phyloP scores from a whole-genome alignment of 2,113 vertebrate genomes.

The Toxotes jaculatrix region DNA sequence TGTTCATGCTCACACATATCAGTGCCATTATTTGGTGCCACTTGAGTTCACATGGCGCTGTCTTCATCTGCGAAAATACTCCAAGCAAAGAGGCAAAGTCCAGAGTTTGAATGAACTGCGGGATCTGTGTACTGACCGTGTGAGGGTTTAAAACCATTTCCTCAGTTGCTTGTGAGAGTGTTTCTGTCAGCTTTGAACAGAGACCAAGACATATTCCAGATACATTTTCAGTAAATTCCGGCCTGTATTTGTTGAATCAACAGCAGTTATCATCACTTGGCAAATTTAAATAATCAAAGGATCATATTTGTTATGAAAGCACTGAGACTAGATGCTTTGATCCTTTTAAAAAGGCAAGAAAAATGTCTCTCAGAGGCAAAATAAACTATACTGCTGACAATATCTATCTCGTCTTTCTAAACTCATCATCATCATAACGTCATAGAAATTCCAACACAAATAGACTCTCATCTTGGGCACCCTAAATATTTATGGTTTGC shows the following conservation, averaged over 20 bases:
- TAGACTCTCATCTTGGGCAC: slow-evolving; percentile 7
- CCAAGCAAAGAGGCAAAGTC: slow-evolving; percentile 1
- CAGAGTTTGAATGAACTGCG: neutral
- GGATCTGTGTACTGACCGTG: neutral
- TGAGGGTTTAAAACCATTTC: slow-evolving; percentile 22
- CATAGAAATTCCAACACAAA: slow-evolving; percentile 14
- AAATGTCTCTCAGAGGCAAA: slow-evolving; percentile 25
- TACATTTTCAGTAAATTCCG: slow-evolving; percentile 19
- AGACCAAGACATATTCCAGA: slow-evolving; percentile 20
- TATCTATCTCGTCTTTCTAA: slow-evolving; percentile 35
- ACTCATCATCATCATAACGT: slow-evolving; percentile 14
- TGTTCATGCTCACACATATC: too few species aligned
- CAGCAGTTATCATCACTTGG: slow-evolving; percentile 37
- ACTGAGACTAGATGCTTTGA: slow-evolving; percentile 25
- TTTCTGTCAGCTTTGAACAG: neutral
- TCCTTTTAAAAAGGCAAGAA: slow-evolving; percentile 34
- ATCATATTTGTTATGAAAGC: slow-evolving; percentile 58
- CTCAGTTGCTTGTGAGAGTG: neutral
- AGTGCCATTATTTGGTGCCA: neutral
- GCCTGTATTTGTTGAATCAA: slow-evolving; percentile 48
- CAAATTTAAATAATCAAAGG: slow-evolving; percentile 58
- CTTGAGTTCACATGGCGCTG: neutral
- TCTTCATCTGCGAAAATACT: neutral
- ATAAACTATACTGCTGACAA: slow-evolving; percentile 37
- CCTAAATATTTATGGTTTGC: slow-evolving; percentile 50